Percentiles rank a stretch among this genome's conserved stretches.
These are phyloP conservation scores for Pristionchus mayeri DNA, from an alignment of 2,888 invertebrate species.

Conservation along the genomic window DNA sequence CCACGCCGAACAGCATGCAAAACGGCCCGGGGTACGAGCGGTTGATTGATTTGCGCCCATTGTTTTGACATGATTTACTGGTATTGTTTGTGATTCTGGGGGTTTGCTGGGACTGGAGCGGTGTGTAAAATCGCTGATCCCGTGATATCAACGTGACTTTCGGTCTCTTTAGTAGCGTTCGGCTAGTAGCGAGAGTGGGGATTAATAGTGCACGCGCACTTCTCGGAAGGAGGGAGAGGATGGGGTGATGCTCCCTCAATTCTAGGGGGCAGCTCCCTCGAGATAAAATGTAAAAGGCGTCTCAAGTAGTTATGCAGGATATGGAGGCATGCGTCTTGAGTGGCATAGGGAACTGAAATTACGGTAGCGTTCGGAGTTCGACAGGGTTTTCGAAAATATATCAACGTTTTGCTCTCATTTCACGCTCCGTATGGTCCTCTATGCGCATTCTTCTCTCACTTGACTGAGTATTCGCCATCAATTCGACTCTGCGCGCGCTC, in stretches of 20 bases:
- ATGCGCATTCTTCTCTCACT: conserved; percentile 29
- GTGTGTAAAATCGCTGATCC: too few relatives aligned
- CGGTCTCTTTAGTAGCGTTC: too few relatives aligned
- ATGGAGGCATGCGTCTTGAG: too few relatives aligned
- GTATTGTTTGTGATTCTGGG: too few relatives aligned
- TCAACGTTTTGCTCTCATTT: neutral
- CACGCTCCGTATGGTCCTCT: neutral
- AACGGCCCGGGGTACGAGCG: neutral
- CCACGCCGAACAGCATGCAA: conserved; percentile 26
- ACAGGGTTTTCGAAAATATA: too few relatives aligned
- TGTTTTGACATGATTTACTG: neutral
- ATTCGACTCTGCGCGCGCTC: neutral
- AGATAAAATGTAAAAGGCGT: neutral
- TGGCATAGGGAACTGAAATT: neutral
- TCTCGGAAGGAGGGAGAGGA: neutral
- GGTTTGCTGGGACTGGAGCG: too few relatives aligned
- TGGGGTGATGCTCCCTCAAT: neutral
- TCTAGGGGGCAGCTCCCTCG: too few relatives aligned
- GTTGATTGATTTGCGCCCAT: neutral
- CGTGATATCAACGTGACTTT: too few relatives aligned
- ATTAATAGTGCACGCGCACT: conserved; percentile 33
- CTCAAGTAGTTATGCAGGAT: conserved; percentile 2
- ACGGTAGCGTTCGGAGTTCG: neutral
- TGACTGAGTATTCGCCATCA: conserved; percentile 24
- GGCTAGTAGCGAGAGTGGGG: neutral